Evolutionary conservation across 37 sponge, comb jelly and placozoan species (phyloP), one percentile per base, ranked within the genome.

Genomic region (Beroe forskalii): DNA sequence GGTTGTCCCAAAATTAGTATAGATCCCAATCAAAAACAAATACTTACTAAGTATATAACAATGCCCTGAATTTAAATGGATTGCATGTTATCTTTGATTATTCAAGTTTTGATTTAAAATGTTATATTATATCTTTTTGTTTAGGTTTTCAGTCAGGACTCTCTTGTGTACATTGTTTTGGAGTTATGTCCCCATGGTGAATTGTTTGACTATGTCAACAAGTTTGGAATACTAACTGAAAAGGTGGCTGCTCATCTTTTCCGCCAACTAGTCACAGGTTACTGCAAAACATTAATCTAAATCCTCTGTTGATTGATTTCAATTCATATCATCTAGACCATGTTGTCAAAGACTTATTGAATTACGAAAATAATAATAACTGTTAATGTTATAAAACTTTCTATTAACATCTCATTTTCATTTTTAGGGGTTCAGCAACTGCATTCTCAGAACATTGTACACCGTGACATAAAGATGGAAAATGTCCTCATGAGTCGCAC

Each of bases 381-480:
- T n/a, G n/a, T n/a, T n/a, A n/a, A n/a, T n/a, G n/a, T n/a, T n/a
- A n/a, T n/a, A n/a, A n/a, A n/a, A n/a, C n/a, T n/a, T n/a, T n/a
- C n/a, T n/a, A n/a, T n/a, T n/a, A n/a, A n/a, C n/a, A n/a, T n/a
- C n/a, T n/a, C n/a, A n/a, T n/a, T n/a, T n/a, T n/a, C n/a, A n/a
- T n/a, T n/a, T 37, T 9, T 48, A 80, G 86, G 86, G 1, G 8
- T 80, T 17, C n/a, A 80, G 24, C 86, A 80, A 8, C 86, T 80
- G 12, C 86, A 80, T 48, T 22, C 4, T 42, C 44, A 80, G 38
- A 25, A 44, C 55, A 80, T 80, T 12, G 86, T 80, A 2, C 86
- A 80, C 86, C 44, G 86, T 44, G 86, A 80, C 55, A 80, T 80
- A 12, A 80, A 80, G 55, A 80, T 80, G 86, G 86, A 80, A 42